Evolutionary conservation across 2,888 invertebrate species (phyloP).

Genomic region (Rhingia rostrata): DNA sequence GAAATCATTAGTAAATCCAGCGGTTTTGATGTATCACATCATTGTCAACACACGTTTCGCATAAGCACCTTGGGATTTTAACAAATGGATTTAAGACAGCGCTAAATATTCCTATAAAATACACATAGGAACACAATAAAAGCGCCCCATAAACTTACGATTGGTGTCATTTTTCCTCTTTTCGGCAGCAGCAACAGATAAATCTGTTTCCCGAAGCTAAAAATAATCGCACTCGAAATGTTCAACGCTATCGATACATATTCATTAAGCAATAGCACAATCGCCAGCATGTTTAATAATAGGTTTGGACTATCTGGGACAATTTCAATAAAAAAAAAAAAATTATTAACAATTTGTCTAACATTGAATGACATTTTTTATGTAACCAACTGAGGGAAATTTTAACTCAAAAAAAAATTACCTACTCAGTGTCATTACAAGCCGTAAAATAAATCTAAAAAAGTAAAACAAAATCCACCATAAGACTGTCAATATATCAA

Average conservation of each 20-base stretch:
- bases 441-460: not conserved
- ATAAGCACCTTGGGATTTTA: too few species aligned
- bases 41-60: too few species aligned
- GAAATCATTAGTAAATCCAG: too few species aligned
- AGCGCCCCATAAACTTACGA: constrained; percentile 21
- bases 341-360: not conserved
- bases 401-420: not conserved
- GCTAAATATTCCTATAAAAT: not conserved
- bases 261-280: constrained; percentile 42
- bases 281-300: constrained; percentile 61
- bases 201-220: constrained; percentile 38
- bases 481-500: not conserved
- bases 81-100: not conserved
- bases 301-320: constrained; percentile 53
- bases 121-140: not conserved
- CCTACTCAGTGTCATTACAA: not conserved
- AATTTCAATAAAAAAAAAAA: constrained; percentile 12
- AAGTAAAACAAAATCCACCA: not conserved
- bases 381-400: constrained; percentile 11
- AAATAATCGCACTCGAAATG: constrained; percentile 50
- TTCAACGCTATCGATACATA: constrained; percentile 26
- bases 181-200: constrained; percentile 15
- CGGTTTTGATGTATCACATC: too few species aligned
- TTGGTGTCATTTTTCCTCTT: constrained; percentile 48
- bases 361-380: constrained; percentile 13